Base-by-base conservation (phyloP, 1,140 invertebrate genomes). In the Tachypleus tridentatus region DNA sequence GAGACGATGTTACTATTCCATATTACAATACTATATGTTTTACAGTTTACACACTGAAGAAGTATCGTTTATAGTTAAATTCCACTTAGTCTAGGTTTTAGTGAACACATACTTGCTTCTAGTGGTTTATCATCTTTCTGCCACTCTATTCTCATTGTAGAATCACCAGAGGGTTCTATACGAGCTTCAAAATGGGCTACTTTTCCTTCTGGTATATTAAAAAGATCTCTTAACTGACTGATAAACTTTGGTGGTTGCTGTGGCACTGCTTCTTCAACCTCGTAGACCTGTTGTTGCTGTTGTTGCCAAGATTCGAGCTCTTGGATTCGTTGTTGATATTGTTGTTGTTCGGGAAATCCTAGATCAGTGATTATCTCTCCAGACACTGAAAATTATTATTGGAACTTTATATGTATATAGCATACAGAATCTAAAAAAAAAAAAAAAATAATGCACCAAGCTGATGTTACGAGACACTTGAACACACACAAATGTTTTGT, bases 101-200 rank as follows among this genome's bases (percentile, higher is more conserved):
- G 29, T 29, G 29, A 29, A 29, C 29, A 29, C 29, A 29, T 29
- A 29, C 90, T 93, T 51, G 91, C 91, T 83, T 93, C 89, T 65
- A 95, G 84, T 50, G 88, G 86, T 70, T 84, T 84, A 64, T 91
- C 92, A 79, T 98, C 91, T 74, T 96, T 96, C 58, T 93, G 84
- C 95, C 95, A 98, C 80, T 97, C 93, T 6, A 98, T 91, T 74
- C 82, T 86, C 73, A 98, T 84, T 56, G 87, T 88, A 3, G 92
- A 85, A 77, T 98, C 95, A 51, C 92, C 91, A 62, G 95, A 80
- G 67, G 95, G 95, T 76, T 96, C 89, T 53, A 98, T 82, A 62
- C 91, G 84, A 70, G 93, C 93, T 71, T 98, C 95, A 75, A 97
- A 97, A 77, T 97, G 93, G 63, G 92, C 91, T 73, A 93, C 92